phyloP scores from a whole-genome alignment of 2,888 invertebrate genomes.

The Philaethria dido region DNA sequence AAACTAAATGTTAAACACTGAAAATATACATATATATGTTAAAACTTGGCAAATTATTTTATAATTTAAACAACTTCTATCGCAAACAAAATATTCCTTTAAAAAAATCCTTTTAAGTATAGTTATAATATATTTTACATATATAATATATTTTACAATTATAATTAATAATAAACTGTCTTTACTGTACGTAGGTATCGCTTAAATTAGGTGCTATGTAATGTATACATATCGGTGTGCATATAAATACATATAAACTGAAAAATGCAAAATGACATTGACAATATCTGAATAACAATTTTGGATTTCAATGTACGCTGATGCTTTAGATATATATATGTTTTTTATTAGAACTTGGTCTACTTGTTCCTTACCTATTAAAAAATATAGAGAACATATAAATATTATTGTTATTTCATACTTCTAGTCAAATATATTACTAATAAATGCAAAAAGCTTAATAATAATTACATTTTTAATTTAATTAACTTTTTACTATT shows the following conservation, averaged over 20 bases:
- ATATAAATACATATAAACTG: slow-evolving; percentile 61
- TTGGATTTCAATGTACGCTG: slow-evolving; percentile 39
- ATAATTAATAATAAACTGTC: slow-evolving; percentile 13
- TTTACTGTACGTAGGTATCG: slow-evolving; percentile 58
- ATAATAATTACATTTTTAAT: no score
- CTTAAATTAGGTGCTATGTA: slow-evolving; percentile 81
- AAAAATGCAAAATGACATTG: slow-evolving; percentile 77
- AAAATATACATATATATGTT: no score
- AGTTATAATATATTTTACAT: background rate
- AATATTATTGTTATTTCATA: background rate
- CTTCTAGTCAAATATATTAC: background rate
- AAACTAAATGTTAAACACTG: no score
- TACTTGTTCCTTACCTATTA: background rate
- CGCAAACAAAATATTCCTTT: background rate
- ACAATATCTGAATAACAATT: slow-evolving; percentile 65
- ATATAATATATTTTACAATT: slow-evolving; percentile 6
- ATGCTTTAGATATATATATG: slow-evolving; percentile 38
- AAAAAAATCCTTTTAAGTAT: background rate
- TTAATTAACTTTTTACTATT: no score
- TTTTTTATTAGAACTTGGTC: slow-evolving; percentile 29
- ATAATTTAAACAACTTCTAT: background rate
- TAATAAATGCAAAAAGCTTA: background rate
- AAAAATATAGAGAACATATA: background rate
- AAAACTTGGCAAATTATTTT: no score
- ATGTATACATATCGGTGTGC: slow-evolving; percentile 70